Conservation (phyloP, 2,113 vertebrate species). For the Anhinga rufa region DNA sequence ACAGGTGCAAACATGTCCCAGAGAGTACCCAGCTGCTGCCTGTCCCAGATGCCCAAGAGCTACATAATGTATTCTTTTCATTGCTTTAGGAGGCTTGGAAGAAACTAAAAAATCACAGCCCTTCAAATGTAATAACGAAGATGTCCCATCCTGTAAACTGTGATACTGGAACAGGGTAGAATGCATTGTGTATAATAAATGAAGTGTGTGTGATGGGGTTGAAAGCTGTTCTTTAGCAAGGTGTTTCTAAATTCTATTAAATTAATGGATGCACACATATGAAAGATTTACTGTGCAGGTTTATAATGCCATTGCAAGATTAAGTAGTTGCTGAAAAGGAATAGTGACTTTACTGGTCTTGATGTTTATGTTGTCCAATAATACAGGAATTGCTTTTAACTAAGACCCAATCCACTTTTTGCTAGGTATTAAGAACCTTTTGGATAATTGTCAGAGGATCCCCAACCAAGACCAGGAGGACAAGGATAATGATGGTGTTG, state of each 20-base stretch:
- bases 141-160: background rate
- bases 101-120: background rate
- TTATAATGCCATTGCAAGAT: background rate
- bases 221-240: background rate
- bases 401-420: background rate
- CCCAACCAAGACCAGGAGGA: constrained; percentile 87
- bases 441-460: constrained; percentile 91
- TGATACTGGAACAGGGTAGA: background rate
- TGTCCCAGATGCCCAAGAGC: background rate
- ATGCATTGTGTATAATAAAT: background rate
- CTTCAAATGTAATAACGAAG: background rate
- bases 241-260: background rate
- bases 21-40: background rate
- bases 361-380: background rate
- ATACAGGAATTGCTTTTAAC: background rate
- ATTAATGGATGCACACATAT: background rate
- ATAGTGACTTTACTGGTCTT: background rate
- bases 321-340: background rate
- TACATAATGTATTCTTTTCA: background rate
- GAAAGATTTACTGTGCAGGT: background rate
- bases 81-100: background rate
- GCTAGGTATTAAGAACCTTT: constrained; percentile 87
- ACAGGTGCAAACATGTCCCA: background rate
- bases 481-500: constrained; percentile 88
- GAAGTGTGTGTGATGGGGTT: background rate